Base-by-base conservation (phyloP, 1,140 invertebrate genomes). In the Diabrotica undecimpunctata region DNA sequence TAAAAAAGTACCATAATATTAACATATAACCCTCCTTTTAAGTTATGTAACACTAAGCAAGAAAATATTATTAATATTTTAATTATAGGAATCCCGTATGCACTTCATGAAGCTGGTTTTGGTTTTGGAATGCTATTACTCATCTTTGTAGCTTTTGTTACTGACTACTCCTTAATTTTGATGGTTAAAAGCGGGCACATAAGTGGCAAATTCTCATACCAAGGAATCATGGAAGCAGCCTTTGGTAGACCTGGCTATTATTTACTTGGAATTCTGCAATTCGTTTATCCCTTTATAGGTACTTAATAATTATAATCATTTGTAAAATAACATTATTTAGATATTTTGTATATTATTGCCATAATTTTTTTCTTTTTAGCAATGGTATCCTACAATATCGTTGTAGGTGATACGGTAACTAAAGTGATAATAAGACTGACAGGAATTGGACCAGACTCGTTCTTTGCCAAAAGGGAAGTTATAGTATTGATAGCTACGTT, bases 331-430 rank as follows among this genome's bases (percentile, higher is more conserved):
- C 25, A 25, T n/a, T n/a, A n/a, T n/a, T 25, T 25, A 25, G 25
- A 25, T 25, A 25, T 25, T 25, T 25, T n/a, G n/a, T n/a, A 4
- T 25, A 1, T 4, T 25, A 25, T 25, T 25, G 1, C 4, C 25
- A 25, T 25, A 25, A 25, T 25, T 25, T 25, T 25, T 25, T 25
- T n/a, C n/a, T 78, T 85, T 84, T 36, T 81, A 94, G 92, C 93
- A 2, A 95, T 95, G 91, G 89, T 94, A 38, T 93, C 91, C 54
- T 95, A 95, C 77, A 95, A 95, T 77, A 88, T 95, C 6, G 93
- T 95, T 38, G 92, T 95, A 14, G 93, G 92, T 37, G 93, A 95
- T 77, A 95, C 92, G 0, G 83, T 94, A 13, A 94, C 92, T 1
- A 94, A 93, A 80, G 89, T 95, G 4, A 79, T 94, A 39, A 81